A percentile compares a stretch with the other conserved stretches of the same genome.
Evolutionary conservation across 2,888 invertebrate genomes (phyloP).

Genomic region (Cantharis flavilabris): DNA sequence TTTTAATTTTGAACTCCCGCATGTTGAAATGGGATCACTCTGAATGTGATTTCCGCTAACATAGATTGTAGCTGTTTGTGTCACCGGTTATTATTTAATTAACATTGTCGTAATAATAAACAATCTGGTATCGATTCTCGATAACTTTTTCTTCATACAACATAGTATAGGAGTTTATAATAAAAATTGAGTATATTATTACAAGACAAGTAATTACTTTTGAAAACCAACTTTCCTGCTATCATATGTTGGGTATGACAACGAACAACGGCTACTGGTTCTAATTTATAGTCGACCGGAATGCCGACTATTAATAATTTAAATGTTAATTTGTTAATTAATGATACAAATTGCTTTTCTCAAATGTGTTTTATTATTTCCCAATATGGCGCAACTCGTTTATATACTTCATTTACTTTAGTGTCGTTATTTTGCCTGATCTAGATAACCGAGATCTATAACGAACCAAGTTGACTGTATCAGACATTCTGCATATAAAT

Average conservation of each 20-base stretch:
- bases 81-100: neutral
- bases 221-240: constrained; percentile 23
- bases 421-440: constrained; percentile 24
- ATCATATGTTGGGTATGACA: constrained; percentile 14
- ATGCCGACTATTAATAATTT: constrained; percentile 57
- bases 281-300: constrained; percentile 51
- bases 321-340: constrained; percentile 60
- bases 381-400: constrained; percentile 40
- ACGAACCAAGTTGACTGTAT: constrained; percentile 15
- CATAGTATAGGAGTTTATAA: neutral
- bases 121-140: neutral
- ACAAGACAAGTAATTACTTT: constrained; percentile 34
- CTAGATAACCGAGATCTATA: constrained; percentile 29
- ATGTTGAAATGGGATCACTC: neutral
- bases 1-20: too few relatives aligned
- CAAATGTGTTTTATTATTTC: constrained; percentile 53
- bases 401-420: constrained; percentile 17
- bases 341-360: constrained; percentile 59
- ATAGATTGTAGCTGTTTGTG: neutral
- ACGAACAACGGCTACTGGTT: constrained; percentile 40
- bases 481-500: constrained; percentile 32
- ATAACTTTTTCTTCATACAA: neutral
- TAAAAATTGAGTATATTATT: constrained; percentile 29
- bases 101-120: neutral
- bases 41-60: neutral